phyloP scores from a whole-genome alignment of 2,888 invertebrate species.

The Cosmopolites sordidus region DNA sequence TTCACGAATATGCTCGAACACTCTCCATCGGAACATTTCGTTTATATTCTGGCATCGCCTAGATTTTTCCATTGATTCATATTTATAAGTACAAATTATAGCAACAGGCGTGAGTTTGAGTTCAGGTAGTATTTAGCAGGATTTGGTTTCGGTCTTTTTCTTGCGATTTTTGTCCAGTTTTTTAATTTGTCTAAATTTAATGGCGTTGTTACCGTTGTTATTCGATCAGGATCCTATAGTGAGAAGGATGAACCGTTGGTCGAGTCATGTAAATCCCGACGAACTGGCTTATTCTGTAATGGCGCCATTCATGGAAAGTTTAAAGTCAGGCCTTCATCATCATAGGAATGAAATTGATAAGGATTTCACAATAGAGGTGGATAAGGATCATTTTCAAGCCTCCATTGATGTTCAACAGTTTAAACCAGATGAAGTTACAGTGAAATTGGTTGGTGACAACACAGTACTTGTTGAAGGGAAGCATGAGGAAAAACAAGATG shows the following conservation, averaged over 20 bases:
- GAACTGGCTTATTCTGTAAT: not conserved
- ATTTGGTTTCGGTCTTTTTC: too few species aligned
- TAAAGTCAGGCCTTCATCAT: too few species aligned
- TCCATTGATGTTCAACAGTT: slow-evolving; percentile 74
- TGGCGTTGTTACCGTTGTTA: not conserved
- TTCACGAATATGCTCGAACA: too few species aligned
- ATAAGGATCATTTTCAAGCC: slow-evolving; percentile 50
- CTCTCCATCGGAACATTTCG: too few species aligned
- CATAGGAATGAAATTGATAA: not conserved
- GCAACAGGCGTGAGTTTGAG: too few species aligned
- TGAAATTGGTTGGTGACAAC: slow-evolving; percentile 62
- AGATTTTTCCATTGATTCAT: too few species aligned
- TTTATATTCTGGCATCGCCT: too few species aligned
- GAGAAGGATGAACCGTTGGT: not conserved
- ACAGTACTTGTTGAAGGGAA: slow-evolving; percentile 71
- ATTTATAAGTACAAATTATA: too few species aligned
- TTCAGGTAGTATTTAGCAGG: too few species aligned
- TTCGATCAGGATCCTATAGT: not conserved
- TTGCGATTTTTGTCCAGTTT: too few species aligned
- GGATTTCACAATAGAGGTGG: slow-evolving; percentile 34
- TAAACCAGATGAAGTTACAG: slow-evolving; percentile 69
- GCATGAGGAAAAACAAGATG: slow-evolving; percentile 71
- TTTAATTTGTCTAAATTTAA: too few species aligned
- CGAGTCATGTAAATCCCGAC: not conserved
- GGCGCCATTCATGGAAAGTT: too few species aligned